Evolutionary conservation across 1,140 invertebrate species (phyloP), one percentile per base, ranked within the genome.

Genomic region (Agraylea sexmaculata): DNA sequence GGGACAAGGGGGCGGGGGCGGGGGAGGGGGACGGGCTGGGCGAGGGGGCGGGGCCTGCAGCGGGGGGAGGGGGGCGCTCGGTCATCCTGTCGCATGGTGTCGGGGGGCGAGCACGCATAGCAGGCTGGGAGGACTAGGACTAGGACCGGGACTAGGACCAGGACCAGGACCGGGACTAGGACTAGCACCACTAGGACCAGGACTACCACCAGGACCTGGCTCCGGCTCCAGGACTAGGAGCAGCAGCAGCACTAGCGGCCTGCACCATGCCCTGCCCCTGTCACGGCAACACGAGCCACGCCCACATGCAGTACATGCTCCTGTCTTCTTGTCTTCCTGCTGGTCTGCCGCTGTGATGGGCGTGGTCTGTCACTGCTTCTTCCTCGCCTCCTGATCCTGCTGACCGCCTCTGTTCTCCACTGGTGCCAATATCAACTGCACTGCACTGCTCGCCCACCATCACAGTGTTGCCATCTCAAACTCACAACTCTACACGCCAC

Each of bases 191-290:
- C n/a, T n/a, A n/a, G n/a, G n/a, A n/a, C n/a, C n/a, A n/a, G n/a
- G n/a, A n/a, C n/a, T n/a, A n/a, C n/a, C n/a, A n/a, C n/a, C n/a
- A n/a, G 31, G 31, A 13, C 6, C 2, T 2, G 31, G 31, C 5
- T 3, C 13, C 5, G 15, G 5, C 13, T 8, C n/a, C 35, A 33
- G 32, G 23, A 17, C 32, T 18, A 30, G 36, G 20, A 15, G 16
- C 43, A 21, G 27, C 43, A 31, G 43, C 44, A 35, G 25, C 20
- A 16, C 20, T 13, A 13, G 23, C 23, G 43, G 23, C 25, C 20
- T 33, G 43, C 32, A 39, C 25, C 17, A 12, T 17, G 37, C 20
- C 7, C 6, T 10, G 6, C 32, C 5, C 32, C 12, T 11, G 5
- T 20, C 20, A 16, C 18, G 21, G n/a, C n/a, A 4, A 18, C 8